phyloP scores from a whole-genome alignment of 2,797 vertebrate species.

The Cyclopterus lumpus region DNA sequence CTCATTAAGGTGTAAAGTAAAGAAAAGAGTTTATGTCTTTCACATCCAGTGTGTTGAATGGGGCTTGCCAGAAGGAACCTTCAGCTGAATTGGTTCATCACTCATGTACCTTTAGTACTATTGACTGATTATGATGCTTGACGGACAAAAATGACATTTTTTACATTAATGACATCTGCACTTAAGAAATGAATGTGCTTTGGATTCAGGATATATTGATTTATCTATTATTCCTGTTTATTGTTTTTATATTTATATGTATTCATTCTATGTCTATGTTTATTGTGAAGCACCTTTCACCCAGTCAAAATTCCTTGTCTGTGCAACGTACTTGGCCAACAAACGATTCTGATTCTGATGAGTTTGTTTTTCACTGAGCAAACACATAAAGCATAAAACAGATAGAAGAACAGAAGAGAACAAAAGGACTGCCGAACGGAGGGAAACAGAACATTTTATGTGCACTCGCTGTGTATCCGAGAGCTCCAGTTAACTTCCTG shows the following conservation, averaged over 20 bases:
- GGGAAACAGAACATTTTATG: slow-evolving; percentile 6
- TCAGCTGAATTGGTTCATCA: background rate
- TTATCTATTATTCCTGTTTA: background rate
- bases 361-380: background rate
- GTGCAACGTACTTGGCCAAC: too few relatives aligned
- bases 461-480: slow-evolving; percentile 44
- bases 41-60: background rate
- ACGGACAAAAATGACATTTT: background rate
- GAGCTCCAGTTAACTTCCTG: slow-evolving; percentile 53
- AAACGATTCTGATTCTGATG: too few relatives aligned
- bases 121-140: background rate
- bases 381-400: too few relatives aligned
- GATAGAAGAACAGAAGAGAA: background rate
- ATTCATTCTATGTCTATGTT: too few relatives aligned
- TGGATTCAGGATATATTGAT: background rate
- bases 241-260: too few relatives aligned
- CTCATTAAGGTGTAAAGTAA: background rate
- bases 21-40: background rate
- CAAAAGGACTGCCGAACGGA: background rate
- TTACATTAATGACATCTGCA: background rate
- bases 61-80: background rate
- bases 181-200: background rate
- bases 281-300: too few relatives aligned
- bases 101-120: background rate
- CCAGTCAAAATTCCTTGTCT: too few relatives aligned